Conservation (phyloP, 2,888 invertebrate species). For the Notodonta dromedarius region DNA sequence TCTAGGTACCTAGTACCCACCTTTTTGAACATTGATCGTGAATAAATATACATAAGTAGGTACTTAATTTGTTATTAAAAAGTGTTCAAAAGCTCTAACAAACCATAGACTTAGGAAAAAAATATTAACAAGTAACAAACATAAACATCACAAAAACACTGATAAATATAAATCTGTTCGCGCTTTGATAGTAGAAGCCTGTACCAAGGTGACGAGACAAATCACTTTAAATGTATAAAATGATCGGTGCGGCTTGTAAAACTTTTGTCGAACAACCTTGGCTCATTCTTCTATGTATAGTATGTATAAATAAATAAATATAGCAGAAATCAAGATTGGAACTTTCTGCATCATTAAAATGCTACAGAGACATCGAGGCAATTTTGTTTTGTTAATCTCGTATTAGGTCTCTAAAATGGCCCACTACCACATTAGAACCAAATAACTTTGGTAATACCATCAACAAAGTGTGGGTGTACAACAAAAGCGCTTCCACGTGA, state of each 20-base stretch:
- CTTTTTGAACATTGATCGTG: too few species aligned
- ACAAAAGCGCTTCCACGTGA: too few species aligned
- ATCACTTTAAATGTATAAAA: background rate
- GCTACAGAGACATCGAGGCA: background rate
- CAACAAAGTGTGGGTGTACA: too few species aligned
- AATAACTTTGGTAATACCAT: too few species aligned
- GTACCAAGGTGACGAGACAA: slow-evolving; percentile 1
- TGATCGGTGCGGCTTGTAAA: background rate
- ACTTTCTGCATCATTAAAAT: background rate
- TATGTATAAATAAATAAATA: background rate
- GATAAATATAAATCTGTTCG: too few species aligned
- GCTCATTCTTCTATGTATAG: background rate
- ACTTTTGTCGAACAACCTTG: slow-evolving; percentile 2
- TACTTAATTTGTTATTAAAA: too few species aligned
- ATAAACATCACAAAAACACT: too few species aligned
- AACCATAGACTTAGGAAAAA: background rate
- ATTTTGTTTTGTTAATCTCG: background rate
- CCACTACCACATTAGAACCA: too few species aligned
- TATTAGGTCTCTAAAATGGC: background rate
- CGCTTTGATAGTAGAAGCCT: too few species aligned
- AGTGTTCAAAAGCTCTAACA: too few species aligned
- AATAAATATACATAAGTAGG: too few species aligned
- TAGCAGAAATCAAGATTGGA: background rate
- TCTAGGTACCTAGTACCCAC: too few species aligned
- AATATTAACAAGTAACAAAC: background rate